A percentile compares a stretch with the other conserved stretches of the same genome.
Conservation (phyloP, 2,113 vertebrate species). For the Centropus unirufus region DNA sequence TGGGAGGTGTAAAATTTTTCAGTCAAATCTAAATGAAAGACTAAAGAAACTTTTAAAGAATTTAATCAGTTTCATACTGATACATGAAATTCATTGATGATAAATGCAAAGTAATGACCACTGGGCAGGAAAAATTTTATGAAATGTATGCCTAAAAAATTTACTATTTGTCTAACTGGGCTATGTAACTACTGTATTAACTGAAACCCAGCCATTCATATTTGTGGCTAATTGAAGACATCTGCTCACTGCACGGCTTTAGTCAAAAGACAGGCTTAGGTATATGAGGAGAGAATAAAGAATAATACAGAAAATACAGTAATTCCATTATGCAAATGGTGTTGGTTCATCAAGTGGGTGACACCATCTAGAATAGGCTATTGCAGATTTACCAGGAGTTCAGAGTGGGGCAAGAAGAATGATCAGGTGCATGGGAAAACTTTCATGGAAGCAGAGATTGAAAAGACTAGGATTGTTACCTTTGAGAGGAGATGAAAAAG, state of each 20-base stretch:
- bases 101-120: background rate
- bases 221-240: background rate
- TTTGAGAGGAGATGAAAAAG: conserved; percentile 18
- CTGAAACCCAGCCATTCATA: background rate
- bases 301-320: background rate
- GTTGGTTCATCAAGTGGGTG: background rate
- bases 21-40: background rate
- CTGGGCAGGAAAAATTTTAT: background rate
- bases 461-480: conserved; percentile 22
- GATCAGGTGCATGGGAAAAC: background rate
- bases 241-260: background rate
- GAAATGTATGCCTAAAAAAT: background rate
- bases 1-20: background rate
- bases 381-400: conserved; percentile 40
- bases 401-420: conserved; percentile 31
- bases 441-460: conserved; percentile 13
- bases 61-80: background rate
- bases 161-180: background rate
- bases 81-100: background rate
- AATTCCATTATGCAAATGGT: conserved; percentile 32
- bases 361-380: background rate
- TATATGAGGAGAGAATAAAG: background rate
- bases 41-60: background rate
- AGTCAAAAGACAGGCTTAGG: background rate
- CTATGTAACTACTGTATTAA: background rate